A percentile compares a stretch with the other conserved stretches of the same genome.
Conservation (phyloP, 2,888 invertebrate species). For the Rhorus exstirpatorius region DNA sequence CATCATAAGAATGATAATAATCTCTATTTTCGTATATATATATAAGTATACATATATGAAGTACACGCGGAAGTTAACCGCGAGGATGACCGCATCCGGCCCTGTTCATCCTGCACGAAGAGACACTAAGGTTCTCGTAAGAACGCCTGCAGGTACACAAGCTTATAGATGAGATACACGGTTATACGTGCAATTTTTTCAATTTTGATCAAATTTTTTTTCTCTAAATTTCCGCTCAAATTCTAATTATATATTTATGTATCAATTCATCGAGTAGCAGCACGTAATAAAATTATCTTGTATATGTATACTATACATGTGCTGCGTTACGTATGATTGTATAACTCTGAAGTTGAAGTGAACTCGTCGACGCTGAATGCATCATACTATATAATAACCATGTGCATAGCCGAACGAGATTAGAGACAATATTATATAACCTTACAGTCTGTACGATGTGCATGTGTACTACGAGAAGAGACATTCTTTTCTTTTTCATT, state of each 20-base stretch:
- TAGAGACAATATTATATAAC: slow-evolving; percentile 21
- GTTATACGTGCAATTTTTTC: no score
- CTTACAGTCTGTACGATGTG: background rate
- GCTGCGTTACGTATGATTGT: background rate
- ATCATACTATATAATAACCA: slow-evolving; percentile 41
- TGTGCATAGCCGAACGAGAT: slow-evolving; percentile 39
- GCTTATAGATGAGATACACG: no score
- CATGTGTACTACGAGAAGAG: background rate
- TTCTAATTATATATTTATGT: background rate
- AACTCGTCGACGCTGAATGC: slow-evolving; percentile 33
- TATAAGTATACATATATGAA: slow-evolving; percentile 4
- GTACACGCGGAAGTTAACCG: slow-evolving; percentile 61
- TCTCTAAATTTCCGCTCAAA: no score
- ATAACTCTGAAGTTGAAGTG: slow-evolving; percentile 25
- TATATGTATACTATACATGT: background rate
- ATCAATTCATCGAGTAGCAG: no score
- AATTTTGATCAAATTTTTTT: no score
- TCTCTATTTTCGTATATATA: background rate
- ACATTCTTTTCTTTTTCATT: no score
- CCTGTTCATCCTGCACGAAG: slow-evolving; percentile 62
- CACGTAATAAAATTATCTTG: no score
- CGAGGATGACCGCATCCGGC: slow-evolving; percentile 68
- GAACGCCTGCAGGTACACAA: slow-evolving; percentile 6
- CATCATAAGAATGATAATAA: slow-evolving; percentile 9
- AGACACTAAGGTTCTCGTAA: background rate